Evolutionary conservation across 2,113 vertebrate species (phyloP).

Genomic region (Macroglossus sobrinus): DNA sequence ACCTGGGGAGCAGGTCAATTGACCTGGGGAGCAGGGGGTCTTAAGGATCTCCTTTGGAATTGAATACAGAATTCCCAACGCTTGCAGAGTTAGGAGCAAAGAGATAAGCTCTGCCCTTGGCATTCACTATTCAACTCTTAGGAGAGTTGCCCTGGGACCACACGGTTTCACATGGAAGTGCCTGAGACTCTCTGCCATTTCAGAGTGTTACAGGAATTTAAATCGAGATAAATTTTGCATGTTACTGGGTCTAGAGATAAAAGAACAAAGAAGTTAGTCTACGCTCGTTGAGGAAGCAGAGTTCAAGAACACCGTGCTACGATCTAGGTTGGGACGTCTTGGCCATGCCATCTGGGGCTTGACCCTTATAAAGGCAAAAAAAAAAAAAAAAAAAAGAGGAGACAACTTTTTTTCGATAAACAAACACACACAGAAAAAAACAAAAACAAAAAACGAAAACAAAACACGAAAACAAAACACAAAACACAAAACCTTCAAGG

Average conservation of each 20-base stretch:
- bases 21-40: neutral
- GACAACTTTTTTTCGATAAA: neutral
- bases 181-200: neutral
- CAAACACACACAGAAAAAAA: neutral
- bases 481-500: too few species aligned
- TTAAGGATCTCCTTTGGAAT: neutral
- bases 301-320: too few species aligned
- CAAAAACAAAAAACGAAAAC: neutral
- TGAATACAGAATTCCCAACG: neutral
- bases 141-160: rapidly evolving
- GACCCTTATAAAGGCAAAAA: neutral
- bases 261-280: neutral
- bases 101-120: neutral
- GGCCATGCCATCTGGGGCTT: neutral
- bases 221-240: neutral
- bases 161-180: neutral
- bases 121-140: rapidly evolving
- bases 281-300: neutral
- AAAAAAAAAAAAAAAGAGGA: neutral
- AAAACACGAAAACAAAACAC: neutral
- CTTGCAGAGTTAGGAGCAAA: neutral
- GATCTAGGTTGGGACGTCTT: rapidly evolving
- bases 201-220: neutral
- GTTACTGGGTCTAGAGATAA: neutral
- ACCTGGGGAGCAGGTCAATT: neutral